Percentiles rank a stretch among this genome's conserved stretches.
Evolutionary conservation across 2,113 vertebrate species (phyloP).

Genomic region (Hydrolagus affinis): DNA sequence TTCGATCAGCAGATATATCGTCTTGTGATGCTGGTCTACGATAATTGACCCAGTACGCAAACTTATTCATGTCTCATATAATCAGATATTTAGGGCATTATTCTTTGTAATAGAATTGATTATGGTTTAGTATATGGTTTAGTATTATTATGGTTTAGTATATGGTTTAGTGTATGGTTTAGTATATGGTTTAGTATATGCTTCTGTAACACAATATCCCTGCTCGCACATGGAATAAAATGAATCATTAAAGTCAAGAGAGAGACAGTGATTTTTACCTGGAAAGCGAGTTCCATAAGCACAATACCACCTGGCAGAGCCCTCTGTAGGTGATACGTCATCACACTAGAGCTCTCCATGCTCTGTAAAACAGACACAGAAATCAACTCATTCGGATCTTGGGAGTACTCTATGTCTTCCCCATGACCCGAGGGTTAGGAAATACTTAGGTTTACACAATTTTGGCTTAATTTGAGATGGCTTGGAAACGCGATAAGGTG

Average conservation of each 20-base stretch:
- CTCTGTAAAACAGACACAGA: conserved; percentile 53
- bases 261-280: conserved; percentile 57
- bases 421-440: neutral
- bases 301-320: conserved; percentile 91
- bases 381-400: neutral
- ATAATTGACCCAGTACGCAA: neutral
- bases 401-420: neutral
- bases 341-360: conserved; percentile 48
- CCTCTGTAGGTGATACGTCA: conserved; percentile 84
- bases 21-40: neutral
- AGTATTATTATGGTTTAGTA: too few species aligned
- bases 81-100: neutral
- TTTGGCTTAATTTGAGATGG: neutral
- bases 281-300: conserved; percentile 90
- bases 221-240: neutral
- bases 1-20: neutral
- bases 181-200: neutral
- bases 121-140: neutral
- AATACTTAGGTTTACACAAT: neutral
- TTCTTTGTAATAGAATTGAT: neutral
- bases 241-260: too few species aligned
- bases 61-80: neutral
- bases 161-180: too few species aligned
- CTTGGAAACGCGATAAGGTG: too few species aligned
- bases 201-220: neutral